Evolutionary conservation across 2,113 vertebrate species (phyloP), one percentile per base, ranked within the genome.

Genomic region (Pitta sordida): DNA sequence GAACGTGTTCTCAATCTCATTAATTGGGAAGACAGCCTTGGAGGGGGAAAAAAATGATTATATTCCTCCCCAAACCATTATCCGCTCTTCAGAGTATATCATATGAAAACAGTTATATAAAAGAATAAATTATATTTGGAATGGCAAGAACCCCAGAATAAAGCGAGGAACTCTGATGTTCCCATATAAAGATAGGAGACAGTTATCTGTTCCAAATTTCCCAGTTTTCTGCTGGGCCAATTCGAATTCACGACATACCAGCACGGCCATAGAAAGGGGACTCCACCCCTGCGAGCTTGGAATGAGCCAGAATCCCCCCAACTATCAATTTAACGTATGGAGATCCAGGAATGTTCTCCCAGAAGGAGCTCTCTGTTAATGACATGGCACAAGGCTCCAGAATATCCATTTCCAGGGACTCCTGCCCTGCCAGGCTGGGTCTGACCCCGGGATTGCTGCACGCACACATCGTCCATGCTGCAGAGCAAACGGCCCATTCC

Each of bases 111-210:
- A 97, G 95, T 97, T 97, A 97, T 93, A 92, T 96, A 96, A 97
- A 96, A 96, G 95, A 96, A 97, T 96, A 96, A 97, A 97, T 97
- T 96, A 95, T 97, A 97, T 97, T 97, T 97, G 96, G 94, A 96
- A 97, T 97, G 97, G 97, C 96, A 97, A 93, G 86, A 94, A 94
- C 95, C 96, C 96, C 96, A 97, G 97, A 96, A 97, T 97, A 96
- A 97, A 96, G 96, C 97, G 95, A 96, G 88, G 71, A 97, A 94
- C 92, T 96, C 91, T 92, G 96, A 97, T 94, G 96, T 96, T 97
- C 96, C 97, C 96, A 97, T 97, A 96, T 94, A 96, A 97, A 97
- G 97, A 97, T 97, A 97, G 95, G 96, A 97, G 96, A 97, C 95
- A 96, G 94, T 70, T 97, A 96, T 96, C 97, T 97, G 97, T 96